phyloP scores from a whole-genome alignment of 2,797 vertebrate species.

The Masticophis lateralis region DNA sequence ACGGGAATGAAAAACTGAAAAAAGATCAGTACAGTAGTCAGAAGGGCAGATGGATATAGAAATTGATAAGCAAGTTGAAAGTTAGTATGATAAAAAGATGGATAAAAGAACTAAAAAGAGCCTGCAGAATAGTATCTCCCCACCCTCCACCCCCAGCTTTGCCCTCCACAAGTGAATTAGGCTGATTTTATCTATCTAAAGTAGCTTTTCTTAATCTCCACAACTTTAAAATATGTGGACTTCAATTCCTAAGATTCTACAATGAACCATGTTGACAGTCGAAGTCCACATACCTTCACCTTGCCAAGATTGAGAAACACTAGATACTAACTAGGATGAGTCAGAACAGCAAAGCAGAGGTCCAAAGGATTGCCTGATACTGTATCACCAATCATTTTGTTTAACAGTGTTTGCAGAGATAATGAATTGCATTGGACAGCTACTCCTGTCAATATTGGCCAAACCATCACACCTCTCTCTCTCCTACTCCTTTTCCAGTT shows the following conservation, averaged over 20 bases:
- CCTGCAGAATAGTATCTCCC: not conserved
- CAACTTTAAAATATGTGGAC: not conserved
- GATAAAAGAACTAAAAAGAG: not conserved
- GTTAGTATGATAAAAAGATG: not conserved
- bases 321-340: not conserved
- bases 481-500: not conserved
- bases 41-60: not conserved
- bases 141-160: fast-evolving
- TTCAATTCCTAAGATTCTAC: not conserved
- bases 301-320: not conserved
- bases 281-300: not conserved
- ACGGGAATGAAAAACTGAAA: not conserved
- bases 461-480: not conserved
- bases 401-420: not conserved
- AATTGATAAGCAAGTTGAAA: not conserved
- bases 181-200: not conserved
- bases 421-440: not conserved
- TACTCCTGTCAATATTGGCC: not conserved
- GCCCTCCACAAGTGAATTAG: not conserved
- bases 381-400: not conserved
- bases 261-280: not conserved
- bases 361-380: not conserved
- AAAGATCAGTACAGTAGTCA: not conserved
- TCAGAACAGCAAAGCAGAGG: not conserved
- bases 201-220: not conserved